Evolutionary conservation across 1,140 invertebrate genomes (phyloP).

Genomic region (Yoshiicerus persimilis): DNA sequence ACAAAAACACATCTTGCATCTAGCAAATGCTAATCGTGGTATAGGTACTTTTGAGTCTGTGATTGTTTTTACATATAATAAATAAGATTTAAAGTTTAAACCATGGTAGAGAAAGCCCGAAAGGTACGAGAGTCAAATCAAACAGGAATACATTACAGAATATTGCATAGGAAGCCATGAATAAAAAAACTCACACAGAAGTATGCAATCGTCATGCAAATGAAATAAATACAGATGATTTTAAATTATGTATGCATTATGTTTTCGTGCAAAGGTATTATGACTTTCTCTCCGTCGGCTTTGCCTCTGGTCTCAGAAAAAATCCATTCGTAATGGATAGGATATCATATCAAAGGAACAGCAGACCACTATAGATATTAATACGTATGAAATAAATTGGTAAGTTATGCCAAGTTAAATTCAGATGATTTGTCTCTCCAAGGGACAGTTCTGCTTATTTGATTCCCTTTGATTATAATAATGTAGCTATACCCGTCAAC

Average conservation of each 20-base stretch:
- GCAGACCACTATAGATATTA: background rate
- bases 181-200: background rate
- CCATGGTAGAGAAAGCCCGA: background rate
- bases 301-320: background rate
- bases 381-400: background rate
- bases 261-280: background rate
- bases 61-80: background rate
- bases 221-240: background rate
- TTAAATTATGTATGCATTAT: background rate
- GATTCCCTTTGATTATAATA: background rate
- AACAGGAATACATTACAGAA: background rate
- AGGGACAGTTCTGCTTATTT: slow-evolving; percentile 19
- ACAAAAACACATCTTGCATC: background rate
- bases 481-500: background rate
- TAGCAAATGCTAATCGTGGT: background rate
- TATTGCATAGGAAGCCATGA: background rate
- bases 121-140: background rate
- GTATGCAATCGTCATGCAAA: slow-evolving; percentile 15
- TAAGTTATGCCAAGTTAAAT: slow-evolving; percentile 14
- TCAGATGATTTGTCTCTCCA: slow-evolving; percentile 15
- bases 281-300: slow-evolving; percentile 12
- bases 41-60: background rate
- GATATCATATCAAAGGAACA: background rate
- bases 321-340: background rate
- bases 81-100: background rate